Conservation (phyloP, 2,888 invertebrate species). For the Epistrophe grossulariae region DNA sequence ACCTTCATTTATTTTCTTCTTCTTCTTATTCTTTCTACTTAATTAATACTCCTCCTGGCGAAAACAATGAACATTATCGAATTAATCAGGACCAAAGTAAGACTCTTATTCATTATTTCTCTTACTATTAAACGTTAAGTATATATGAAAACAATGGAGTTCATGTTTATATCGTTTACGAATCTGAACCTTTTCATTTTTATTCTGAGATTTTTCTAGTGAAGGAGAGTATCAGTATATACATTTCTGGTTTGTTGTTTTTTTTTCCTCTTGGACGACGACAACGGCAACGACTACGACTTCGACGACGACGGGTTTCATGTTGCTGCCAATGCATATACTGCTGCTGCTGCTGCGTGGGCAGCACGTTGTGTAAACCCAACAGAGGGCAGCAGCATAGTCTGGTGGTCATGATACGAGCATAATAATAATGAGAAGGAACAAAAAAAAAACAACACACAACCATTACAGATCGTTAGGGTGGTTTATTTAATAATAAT, state of each 20-base stretch:
- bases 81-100: constrained; percentile 68
- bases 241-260: constrained; percentile 26
- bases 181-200: constrained; percentile 70
- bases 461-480: constrained; percentile 70
- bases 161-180: constrained; percentile 38
- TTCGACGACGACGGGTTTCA: constrained; percentile 31
- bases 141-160: constrained; percentile 66
- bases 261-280: constrained; percentile 21
- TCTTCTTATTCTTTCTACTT: constrained; percentile 37
- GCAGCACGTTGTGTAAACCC: constrained; percentile 50
- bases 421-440: constrained; percentile 67
- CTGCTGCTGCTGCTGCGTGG: constrained; percentile 58
- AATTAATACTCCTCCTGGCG: constrained; percentile 62
- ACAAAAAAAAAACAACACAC: constrained; percentile 16
- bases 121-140: constrained; percentile 42
- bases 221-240: constrained; percentile 30
- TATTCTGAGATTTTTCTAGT: constrained; percentile 34
- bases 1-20: constrained; percentile 20
- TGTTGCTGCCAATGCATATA: constrained; percentile 10
- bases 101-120: constrained; percentile 62
- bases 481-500: constrained; percentile 73
- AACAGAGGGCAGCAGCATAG: constrained; percentile 49
- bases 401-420: constrained; percentile 66
- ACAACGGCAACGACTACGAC: background rate
- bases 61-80: constrained; percentile 72